phyloP scores from a whole-genome alignment of 1,140 invertebrate species.

The Papilio aristodemus region DNA sequence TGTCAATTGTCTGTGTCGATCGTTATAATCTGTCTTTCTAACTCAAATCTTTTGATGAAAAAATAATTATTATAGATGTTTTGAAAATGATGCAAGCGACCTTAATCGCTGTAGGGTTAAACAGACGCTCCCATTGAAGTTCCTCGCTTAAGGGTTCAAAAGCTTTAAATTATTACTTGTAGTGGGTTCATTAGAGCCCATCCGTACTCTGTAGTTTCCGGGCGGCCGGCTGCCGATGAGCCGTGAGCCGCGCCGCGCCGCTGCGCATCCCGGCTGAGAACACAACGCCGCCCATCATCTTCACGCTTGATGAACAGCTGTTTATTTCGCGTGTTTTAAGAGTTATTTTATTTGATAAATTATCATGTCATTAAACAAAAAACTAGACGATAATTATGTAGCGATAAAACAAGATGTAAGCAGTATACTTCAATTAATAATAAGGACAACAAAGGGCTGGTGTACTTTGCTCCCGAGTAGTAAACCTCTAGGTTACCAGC shows the following conservation, averaged over 20 bases:
- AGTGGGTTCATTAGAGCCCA: not conserved
- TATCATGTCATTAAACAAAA: not conserved
- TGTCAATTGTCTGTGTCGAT: not conserved
- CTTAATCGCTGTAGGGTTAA: not conserved
- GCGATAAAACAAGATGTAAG: too few relatives aligned
- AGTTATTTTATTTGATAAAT: not conserved
- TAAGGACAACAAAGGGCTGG: too few relatives aligned
- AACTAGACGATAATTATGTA: too few relatives aligned
- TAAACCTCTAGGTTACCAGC: too few relatives aligned
- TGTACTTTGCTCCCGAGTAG: too few relatives aligned
- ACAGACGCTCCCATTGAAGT: slow-evolving; percentile 3
- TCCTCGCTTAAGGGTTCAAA: not conserved
- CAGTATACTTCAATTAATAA: too few relatives aligned
- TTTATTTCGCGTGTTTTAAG: not conserved
- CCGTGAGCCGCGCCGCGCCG: slow-evolving; percentile 35
- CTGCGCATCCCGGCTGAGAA: slow-evolving; percentile 38
- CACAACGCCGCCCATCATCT: not conserved
- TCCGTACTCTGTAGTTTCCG: slow-evolving; percentile 35
- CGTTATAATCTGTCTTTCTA: too few relatives aligned
- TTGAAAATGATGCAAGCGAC: not conserved
- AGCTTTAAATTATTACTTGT: not conserved
- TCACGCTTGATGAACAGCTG: not conserved
- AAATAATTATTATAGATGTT: too few relatives aligned
- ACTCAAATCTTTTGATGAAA: too few relatives aligned
- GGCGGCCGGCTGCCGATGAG: slow-evolving; percentile 37